phyloP scores from a whole-genome alignment of 2,113 vertebrate species.

The Alosa alosa region DNA sequence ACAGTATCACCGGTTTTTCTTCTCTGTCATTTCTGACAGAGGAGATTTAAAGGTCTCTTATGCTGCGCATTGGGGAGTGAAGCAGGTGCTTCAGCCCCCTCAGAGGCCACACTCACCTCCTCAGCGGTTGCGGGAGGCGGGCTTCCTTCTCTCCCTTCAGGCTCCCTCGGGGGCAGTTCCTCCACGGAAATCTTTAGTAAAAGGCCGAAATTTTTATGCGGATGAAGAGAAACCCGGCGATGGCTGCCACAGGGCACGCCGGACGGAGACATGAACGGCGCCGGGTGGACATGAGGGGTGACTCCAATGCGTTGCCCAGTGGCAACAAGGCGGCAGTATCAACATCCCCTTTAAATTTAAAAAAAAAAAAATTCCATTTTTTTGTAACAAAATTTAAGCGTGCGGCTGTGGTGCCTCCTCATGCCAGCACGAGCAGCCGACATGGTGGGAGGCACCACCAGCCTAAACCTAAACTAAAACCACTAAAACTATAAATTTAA shows the following conservation, averaged over 20 bases:
- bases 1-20: background rate
- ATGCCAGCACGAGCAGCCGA: no score
- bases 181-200: rapidly evolving
- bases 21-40: background rate
- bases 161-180: rapidly evolving
- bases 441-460: no score
- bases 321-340: no score
- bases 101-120: background rate
- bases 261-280: no score
- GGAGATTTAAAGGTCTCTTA: constrained; percentile 21
- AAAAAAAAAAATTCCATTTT: no score
- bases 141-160: background rate
- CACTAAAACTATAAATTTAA: no score
- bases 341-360: no score
- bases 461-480: no score
- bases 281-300: no score
- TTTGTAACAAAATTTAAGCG: no score
- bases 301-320: no score
- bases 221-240: rapidly evolving
- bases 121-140: background rate
- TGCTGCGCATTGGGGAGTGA: background rate
- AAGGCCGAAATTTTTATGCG: rapidly evolving
- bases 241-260: rapidly evolving
- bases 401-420: no score
- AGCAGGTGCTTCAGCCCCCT: background rate